Evolutionary conservation across 2,797 vertebrate genomes (phyloP).

Genomic region (Molossus molossus): DNA sequence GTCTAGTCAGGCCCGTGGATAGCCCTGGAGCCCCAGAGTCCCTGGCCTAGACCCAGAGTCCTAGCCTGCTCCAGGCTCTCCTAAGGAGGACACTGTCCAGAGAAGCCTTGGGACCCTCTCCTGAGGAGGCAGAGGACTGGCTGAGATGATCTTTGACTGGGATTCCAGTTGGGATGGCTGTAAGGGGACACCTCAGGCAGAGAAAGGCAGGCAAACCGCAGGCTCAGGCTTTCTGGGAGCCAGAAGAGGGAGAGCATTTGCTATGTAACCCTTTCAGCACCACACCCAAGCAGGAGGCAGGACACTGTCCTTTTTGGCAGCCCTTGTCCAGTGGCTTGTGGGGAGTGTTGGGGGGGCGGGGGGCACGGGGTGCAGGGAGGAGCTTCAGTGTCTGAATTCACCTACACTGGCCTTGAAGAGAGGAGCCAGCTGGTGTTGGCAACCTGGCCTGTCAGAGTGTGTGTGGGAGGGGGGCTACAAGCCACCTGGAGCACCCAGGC

Average conservation of each 20-base stretch:
- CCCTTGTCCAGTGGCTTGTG: conserved; percentile 2
- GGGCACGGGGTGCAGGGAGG: background rate
- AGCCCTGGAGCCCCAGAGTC: conserved; percentile 40
- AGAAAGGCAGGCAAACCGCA: conserved; percentile 85
- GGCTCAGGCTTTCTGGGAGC: conserved; percentile 86
- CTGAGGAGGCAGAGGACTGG: conserved; percentile 75
- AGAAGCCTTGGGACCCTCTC: conserved; percentile 68
- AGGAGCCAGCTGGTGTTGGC: conserved; percentile 49
- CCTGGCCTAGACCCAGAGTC: conserved; percentile 67
- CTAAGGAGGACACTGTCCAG: conserved; percentile 46
- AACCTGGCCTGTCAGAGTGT: background rate
- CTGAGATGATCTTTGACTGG: conserved; percentile 85
- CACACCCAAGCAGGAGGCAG: conserved; percentile 66
- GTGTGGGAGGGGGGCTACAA: background rate
- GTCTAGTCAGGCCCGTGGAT: conserved; percentile 21
- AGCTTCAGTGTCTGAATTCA: conserved; percentile 10
- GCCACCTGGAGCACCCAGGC: conserved; percentile 41
- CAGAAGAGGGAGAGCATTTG: conserved; percentile 82
- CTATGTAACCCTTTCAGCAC: conserved; percentile 86
- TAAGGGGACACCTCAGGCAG: conserved; percentile 87
- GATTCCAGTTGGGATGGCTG: conserved; percentile 85
- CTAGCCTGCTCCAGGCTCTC: conserved; percentile 13
- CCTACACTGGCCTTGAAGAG: conserved; percentile 45
- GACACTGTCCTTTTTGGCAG: conserved; percentile 50
- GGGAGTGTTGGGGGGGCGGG: background rate